A percentile compares a stretch with the other conserved stretches of the same genome.
Evolutionary conservation across 1,140 invertebrate genomes (phyloP).

Genomic region (Trinorchestia longiramus): DNA sequence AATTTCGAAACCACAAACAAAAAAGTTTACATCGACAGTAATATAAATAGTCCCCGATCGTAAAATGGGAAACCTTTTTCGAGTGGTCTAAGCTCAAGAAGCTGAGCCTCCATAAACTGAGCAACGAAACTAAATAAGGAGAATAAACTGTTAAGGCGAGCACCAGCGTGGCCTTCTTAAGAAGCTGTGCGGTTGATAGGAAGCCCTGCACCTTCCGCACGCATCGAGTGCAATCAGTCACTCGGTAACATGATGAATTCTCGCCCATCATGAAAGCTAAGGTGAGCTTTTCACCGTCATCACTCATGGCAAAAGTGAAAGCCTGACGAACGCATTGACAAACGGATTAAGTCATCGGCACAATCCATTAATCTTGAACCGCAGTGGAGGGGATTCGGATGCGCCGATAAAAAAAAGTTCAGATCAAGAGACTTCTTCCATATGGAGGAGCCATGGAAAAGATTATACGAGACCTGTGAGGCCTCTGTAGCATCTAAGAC

Average conservation of each 20-base stretch:
- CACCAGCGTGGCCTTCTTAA: neutral
- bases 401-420: neutral
- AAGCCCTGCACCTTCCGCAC: neutral
- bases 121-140: neutral
- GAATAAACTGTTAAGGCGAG: neutral
- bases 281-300: conserved; percentile 27
- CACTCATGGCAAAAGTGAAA: conserved; percentile 46
- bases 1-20: neutral
- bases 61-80: neutral
- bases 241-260: neutral
- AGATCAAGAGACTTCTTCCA: neutral
- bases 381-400: neutral
- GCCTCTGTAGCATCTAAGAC: neutral
- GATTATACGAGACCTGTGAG: neutral
- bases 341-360: conserved; percentile 50
- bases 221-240: conserved; percentile 1
- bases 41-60: neutral
- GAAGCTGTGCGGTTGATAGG: neutral
- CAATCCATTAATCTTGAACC: conserved; percentile 35
- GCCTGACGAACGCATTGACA: conserved; percentile 43
- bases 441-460: neutral
- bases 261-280: conserved; percentile 13
- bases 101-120: neutral
- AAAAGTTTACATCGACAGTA: neutral
- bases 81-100: neutral